Percentiles rank a stretch among this genome's conserved stretches.
Evolutionary conservation across 2,113 vertebrate genomes (phyloP).

Genomic region (Columbina picui): DNA sequence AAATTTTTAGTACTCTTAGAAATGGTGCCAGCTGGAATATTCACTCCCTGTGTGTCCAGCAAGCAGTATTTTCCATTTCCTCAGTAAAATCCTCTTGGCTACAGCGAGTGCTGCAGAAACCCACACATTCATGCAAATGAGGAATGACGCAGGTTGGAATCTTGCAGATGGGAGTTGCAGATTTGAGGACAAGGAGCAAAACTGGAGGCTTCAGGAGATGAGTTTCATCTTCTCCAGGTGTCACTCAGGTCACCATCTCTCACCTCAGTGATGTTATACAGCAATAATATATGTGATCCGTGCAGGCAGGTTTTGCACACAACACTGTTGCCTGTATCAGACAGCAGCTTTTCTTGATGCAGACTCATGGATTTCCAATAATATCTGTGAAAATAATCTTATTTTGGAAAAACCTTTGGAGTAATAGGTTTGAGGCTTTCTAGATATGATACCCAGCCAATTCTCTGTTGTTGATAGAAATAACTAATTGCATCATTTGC

Average conservation of each 20-base stretch:
- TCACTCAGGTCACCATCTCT: background rate
- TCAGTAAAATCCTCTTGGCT: slow-evolving; percentile 47
- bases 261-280: background rate
- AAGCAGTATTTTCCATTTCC: slow-evolving; percentile 49
- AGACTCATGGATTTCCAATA: background rate
- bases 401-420: slow-evolving; percentile 17
- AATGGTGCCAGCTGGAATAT: slow-evolving; percentile 50
- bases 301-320: background rate
- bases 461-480: slow-evolving; percentile 6
- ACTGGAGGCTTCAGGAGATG: background rate
- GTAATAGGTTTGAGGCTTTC: background rate
- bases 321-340: background rate
- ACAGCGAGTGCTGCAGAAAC: background rate
- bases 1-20: slow-evolving; percentile 38
- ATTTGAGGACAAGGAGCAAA: background rate
- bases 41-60: slow-evolving; percentile 19
- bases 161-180: background rate
- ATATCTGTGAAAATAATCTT: background rate
- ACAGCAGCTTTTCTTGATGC: background rate
- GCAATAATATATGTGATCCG: background rate
- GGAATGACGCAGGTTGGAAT: background rate
- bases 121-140: slow-evolving; percentile 6
- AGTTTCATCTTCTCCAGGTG: background rate
- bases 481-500: background rate
- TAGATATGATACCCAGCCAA: background rate